Percentiles rank a stretch among this genome's conserved stretches.
Conservation (phyloP, 2,888 invertebrate genomes). For the Augochlorella aurata region DNA sequence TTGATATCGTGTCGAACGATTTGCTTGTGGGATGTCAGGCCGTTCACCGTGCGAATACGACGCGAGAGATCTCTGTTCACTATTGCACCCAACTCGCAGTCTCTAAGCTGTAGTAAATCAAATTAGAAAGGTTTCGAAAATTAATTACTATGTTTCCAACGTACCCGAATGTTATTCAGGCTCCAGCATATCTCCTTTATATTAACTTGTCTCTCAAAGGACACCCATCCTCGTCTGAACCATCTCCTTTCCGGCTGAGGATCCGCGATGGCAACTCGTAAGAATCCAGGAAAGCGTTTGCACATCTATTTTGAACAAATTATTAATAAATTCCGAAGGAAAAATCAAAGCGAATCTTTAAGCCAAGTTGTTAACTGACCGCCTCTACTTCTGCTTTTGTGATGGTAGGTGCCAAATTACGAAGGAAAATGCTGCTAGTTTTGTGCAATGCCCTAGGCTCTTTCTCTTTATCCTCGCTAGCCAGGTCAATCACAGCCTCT, state of each 20-base stretch:
- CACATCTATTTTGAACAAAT: conserved; percentile 86
- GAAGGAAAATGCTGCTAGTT: conserved; percentile 97
- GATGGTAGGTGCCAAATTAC: conserved; percentile 97
- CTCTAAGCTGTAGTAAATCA: conserved; percentile 86
- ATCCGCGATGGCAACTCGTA: conserved; percentile 97
- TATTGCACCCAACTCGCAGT: conserved; percentile 96
- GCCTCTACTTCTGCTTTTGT: conserved; percentile 98
- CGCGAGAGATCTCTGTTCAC: conserved; percentile 98
- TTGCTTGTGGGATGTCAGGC: conserved; percentile 93
- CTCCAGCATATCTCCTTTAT: conserved; percentile 99
- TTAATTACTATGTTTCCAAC: conserved; percentile 54
- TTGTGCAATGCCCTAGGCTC: conserved; percentile 92
- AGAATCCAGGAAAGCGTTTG: conserved; percentile 94
- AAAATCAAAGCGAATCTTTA: too few species aligned
- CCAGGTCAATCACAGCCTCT: conserved; percentile 80
- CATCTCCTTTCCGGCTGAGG: conserved; percentile 97
- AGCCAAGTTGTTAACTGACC: conserved; percentile 83
- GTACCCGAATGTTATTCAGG: conserved; percentile 94
- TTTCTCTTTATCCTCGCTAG: conserved; percentile 81
- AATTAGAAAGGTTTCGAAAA: too few species aligned
- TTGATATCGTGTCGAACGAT: conserved; percentile 96
- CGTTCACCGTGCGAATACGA: conserved; percentile 95
- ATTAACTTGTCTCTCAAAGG: conserved; percentile 97
- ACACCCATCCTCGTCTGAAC: conserved; percentile 99
- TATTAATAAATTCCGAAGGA: neutral